A percentile compares a stretch with the other conserved stretches of the same genome.
Conservation (phyloP, 2,888 invertebrate species). For the Scaptomyza caliginosa region DNA sequence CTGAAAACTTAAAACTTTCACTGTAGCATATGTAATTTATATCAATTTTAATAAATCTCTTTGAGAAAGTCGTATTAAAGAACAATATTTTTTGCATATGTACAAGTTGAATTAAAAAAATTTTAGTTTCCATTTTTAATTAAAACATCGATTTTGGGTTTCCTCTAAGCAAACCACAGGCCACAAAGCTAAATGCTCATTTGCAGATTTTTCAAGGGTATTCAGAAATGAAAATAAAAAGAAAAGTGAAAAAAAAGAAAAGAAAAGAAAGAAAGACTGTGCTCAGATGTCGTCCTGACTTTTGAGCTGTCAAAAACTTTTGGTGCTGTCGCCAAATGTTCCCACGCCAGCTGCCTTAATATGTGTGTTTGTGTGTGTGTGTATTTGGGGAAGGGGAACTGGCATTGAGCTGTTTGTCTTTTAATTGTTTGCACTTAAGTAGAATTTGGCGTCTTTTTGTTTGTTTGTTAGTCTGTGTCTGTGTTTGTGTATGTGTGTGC, state of each 20-base stretch:
- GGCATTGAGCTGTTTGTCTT: conserved; percentile 76
- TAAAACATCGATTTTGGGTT: too few species aligned
- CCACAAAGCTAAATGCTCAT: conserved; percentile 4
- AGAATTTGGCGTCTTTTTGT: conserved; percentile 57
- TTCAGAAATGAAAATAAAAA: conserved; percentile 31
- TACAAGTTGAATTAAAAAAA: too few species aligned
- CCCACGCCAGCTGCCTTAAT: conserved; percentile 34
- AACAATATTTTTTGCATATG: too few species aligned
- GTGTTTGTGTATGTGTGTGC: conserved; percentile 23
- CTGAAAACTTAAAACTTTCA: not conserved
- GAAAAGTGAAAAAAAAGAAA: conserved; percentile 4
- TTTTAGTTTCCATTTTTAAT: too few species aligned
- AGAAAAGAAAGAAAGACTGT: conserved; percentile 41
- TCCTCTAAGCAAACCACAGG: not conserved
- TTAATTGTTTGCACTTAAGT: conserved; percentile 78
- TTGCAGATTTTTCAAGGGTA: conserved; percentile 28
- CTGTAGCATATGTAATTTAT: not conserved
- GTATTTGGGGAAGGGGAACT: not conserved
- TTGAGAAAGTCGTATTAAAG: too few species aligned
- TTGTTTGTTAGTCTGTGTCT: conserved; percentile 51
- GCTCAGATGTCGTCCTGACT: conserved; percentile 69
- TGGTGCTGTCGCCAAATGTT: conserved; percentile 57
- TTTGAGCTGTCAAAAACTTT: conserved; percentile 71
- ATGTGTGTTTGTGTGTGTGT: conserved; percentile 14
- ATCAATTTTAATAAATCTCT: too few species aligned